Base-by-base conservation (phyloP, 2,113 vertebrate species). In the Otis tarda region DNA sequence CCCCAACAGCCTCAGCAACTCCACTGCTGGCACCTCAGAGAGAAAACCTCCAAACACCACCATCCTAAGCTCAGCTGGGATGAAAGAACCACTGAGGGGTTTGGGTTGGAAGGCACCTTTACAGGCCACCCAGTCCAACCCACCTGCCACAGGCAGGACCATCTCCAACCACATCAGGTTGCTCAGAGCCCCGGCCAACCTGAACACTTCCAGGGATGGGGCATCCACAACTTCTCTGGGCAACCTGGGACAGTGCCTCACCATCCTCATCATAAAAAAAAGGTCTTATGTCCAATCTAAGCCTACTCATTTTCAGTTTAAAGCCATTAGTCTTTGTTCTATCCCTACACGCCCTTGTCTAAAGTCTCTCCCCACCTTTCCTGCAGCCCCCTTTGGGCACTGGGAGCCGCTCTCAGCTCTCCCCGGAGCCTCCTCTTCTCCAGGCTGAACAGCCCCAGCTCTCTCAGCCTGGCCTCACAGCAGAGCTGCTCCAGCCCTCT, bases 231-330 rank as follows among this genome's bases (percentile, higher is more conserved):
- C 47, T 23, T 14, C 68, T 35, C 21, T 63, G 52, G 12, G 61
- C 0, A 70, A 0, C 6, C 10, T 17, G 4, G 2, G 2, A 43
- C 65, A 70, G 50, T 1, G 4, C 6, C 4, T 75, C 39, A 0
- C 1, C 47, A 52, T 5, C 14, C 7, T 24, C 25, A 16, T 0
- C 0, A 1, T 7, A 13, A 76, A 13, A 76, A 37, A 25, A 41
- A 43, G 1, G 7, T 35, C 63, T 45, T 33, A 10, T 6, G 21
- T 45, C 53, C 31, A 23, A 24, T 15, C 19, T 45, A 27, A 74
- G 52, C 11, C 10, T 37, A 35, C 6, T 3, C 4, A 2, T 9
- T 23, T 52, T 18, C 35, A 31, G 17, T 22, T 69, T 39, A 47
- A 69, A 76, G 53, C 16, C 28, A n/a, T 2, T 16, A 2, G 12